Conservation (phyloP, 2,888 invertebrate genomes). For the Microctonus aethiopoides region DNA sequence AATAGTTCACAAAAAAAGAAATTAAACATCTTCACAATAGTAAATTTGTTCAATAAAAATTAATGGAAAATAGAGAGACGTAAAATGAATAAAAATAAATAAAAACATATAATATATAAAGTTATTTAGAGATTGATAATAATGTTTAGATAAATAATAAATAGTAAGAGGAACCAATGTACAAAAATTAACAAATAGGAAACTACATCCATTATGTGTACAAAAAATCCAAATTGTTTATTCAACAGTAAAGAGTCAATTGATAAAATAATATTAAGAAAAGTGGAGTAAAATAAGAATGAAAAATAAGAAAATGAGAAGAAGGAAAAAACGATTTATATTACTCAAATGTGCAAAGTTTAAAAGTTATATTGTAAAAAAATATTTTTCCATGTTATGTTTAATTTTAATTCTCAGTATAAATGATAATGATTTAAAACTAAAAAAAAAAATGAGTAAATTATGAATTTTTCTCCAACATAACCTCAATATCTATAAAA, state of each 20-base stretch:
- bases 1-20: neutral
- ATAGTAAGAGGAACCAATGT: neutral
- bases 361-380: slow-evolving; percentile 50
- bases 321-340: neutral
- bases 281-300: neutral
- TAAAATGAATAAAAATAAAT: slow-evolving; percentile 37
- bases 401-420: slow-evolving; percentile 36
- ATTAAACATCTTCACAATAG: neutral
- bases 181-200: neutral
- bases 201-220: slow-evolving; percentile 1
- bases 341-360: slow-evolving; percentile 53
- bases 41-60: neutral
- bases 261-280: too few species aligned
- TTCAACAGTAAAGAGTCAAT: neutral
- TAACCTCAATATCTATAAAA: too few species aligned
- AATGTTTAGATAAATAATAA: neutral
- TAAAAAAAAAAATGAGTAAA: too few species aligned
- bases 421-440: too few species aligned
- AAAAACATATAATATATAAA: slow-evolving; percentile 37
- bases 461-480: too few species aligned
- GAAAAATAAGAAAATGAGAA: neutral
- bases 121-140: neutral
- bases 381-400: slow-evolving; percentile 46
- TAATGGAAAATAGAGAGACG: too few species aligned
- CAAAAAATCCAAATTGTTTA: slow-evolving; percentile 2